Evolutionary conservation across 2,113 vertebrate genomes (phyloP), one percentile per base, ranked within the genome.

Genomic region (Ptychochromis oligacanthus): DNA sequence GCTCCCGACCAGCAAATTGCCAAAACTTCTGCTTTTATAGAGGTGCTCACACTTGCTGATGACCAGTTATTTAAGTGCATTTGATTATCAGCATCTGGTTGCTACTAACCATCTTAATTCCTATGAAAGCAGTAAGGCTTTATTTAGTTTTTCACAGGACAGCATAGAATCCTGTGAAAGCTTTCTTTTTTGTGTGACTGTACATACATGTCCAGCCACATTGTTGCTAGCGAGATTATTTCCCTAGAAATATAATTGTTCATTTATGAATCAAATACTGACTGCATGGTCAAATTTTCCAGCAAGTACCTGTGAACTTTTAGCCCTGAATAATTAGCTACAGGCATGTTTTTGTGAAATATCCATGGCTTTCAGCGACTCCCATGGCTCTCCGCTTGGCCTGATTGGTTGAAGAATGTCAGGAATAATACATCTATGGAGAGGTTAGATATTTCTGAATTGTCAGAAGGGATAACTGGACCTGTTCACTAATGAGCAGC

Each of bases 401-500:
- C 79, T 82, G 76, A 77, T 79, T 36, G 76, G 59, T 75, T 74
- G 70, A 79, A 77, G 80, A 88, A 87, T 82, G 64, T 89, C 77
- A 79, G 20, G 59, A 84, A 80, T 83, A 34, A 80, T 60, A 75
- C 72, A 2, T 77, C 79, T 43, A 18, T 49, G 65, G 54, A 58
- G 60, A 84, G 80, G 74, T 78, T 79, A 58, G 79, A 90, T 87
- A 88, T 88, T 54, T 84, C 83, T 36, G 82, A 84, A 61, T 82
- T 75, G 87, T 84, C 88, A 82, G 72, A 60, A 64, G 67, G 79
- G 83, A 84, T 87, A 80, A 82, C 85, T 49, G 79, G 89, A 88
- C 82, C 60, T 38, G 28, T 81, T 90, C 75, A 10, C 87, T 94
- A 94, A 94, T 84, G 88, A 94, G 93, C 75, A 59, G 74, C 83